phyloP scores from a whole-genome alignment of 1,140 invertebrate genomes.

The Drosophila micromelanica region DNA sequence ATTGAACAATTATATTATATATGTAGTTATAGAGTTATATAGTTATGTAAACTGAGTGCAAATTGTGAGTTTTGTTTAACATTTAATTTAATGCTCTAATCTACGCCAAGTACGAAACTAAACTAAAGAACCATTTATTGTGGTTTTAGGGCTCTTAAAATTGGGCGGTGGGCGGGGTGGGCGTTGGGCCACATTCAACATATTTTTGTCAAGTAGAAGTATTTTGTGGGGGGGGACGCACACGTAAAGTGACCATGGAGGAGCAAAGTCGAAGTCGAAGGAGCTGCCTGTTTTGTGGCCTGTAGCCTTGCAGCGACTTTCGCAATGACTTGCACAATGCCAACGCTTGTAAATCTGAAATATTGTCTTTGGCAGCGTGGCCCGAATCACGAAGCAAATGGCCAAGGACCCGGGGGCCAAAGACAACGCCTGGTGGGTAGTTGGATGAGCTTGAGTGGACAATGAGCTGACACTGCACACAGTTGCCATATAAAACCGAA shows the following conservation, averaged over 20 bases:
- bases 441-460: constrained; percentile 32
- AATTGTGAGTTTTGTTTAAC: not conserved
- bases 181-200: not conserved
- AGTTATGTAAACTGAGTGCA: not conserved
- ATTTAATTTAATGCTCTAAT: not conserved
- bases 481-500: constrained; percentile 74
- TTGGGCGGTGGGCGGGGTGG: no score
- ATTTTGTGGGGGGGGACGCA: not conserved
- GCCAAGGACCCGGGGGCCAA: constrained; percentile 2
- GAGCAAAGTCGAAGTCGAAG: constrained; percentile 3
- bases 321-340: constrained; percentile 28
- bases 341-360: constrained; percentile 64
- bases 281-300: constrained; percentile 1
- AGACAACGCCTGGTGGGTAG: not conserved
- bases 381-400: constrained; percentile 36
- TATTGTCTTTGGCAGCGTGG: constrained; percentile 58
- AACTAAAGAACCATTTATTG: not conserved
- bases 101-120: not conserved
- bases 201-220: not conserved
- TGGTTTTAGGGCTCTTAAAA: not conserved
- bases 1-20: no score
- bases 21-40: not conserved
- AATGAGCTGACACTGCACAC: constrained; percentile 75
- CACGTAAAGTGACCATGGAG: not conserved
- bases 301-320: constrained; percentile 15